Conservation (phyloP, 2,797 vertebrate species). For the Typhlichthys subterraneus region DNA sequence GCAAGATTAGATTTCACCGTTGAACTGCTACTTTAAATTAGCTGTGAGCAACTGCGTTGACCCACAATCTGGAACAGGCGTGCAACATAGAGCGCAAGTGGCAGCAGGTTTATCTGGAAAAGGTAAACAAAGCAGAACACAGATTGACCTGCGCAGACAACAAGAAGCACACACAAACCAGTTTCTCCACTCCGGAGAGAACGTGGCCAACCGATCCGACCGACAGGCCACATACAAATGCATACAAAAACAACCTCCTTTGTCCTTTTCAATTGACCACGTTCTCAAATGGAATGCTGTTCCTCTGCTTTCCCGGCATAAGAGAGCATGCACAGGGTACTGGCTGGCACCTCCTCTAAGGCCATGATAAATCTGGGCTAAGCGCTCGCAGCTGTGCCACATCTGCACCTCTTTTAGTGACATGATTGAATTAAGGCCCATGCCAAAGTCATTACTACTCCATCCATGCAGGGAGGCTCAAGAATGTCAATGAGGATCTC, state of each 20-base stretch:
- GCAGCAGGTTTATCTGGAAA: slow-evolving; percentile 23
- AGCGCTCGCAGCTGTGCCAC: slow-evolving; percentile 64
- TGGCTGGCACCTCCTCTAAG: slow-evolving; percentile 32
- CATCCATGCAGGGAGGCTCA: slow-evolving; percentile 51
- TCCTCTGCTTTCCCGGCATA: slow-evolving; percentile 23
- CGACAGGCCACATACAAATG: slow-evolving; percentile 46
- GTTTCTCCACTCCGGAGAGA: slow-evolving; percentile 52
- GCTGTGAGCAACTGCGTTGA: slow-evolving; percentile 27
- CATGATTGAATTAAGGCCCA: slow-evolving; percentile 67
- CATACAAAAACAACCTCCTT: slow-evolving; percentile 56
- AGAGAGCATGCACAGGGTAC: slow-evolving; percentile 40
- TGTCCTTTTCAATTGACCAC: slow-evolving; percentile 38
- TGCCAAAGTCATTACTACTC: slow-evolving; percentile 67
- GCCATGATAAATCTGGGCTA: slow-evolving; percentile 30
- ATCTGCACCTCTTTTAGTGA: slow-evolving; percentile 59
- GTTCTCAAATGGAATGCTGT: slow-evolving; percentile 48
- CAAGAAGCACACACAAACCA: slow-evolving; percentile 42
- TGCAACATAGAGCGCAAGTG: slow-evolving; percentile 36
- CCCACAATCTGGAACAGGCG: slow-evolving; percentile 65
- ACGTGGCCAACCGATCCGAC: slow-evolving; percentile 27
- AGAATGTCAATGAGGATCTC: slow-evolving; percentile 60
- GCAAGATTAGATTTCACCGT: no score
- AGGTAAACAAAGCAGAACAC: slow-evolving; percentile 47
- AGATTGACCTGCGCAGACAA: slow-evolving; percentile 41
- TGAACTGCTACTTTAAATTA: slow-evolving; percentile 53